These are phyloP conservation scores for Gymnodraco acuticeps DNA, from an alignment of 2,797 vertebrate species.

Conservation along the genomic window DNA sequence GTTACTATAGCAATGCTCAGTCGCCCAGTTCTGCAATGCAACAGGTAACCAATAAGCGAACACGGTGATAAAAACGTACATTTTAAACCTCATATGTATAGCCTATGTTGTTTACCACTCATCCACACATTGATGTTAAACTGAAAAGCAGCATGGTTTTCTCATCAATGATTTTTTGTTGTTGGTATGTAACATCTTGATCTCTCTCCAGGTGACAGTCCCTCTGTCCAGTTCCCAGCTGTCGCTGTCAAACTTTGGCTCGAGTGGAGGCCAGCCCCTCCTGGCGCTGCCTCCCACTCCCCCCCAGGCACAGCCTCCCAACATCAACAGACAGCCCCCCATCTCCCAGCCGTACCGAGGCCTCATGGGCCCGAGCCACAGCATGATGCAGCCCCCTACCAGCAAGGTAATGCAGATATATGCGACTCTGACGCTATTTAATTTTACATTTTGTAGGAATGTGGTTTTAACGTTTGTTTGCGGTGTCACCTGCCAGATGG, in stretches of 20 bases:
- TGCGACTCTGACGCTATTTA: neutral
- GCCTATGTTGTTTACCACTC: neutral
- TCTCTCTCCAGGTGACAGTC: conserved; percentile 88
- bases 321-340: conserved; percentile 90
- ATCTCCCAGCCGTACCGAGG: conserved; percentile 93
- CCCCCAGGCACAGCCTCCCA: conserved; percentile 91
- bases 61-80: neutral
- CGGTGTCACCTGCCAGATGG: conserved; percentile 86
- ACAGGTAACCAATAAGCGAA: conserved; percentile 86
- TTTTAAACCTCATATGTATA: neutral
- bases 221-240: conserved; percentile 94
- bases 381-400: conserved; percentile 91
- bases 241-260: conserved; percentile 94
- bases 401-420: conserved; percentile 86
- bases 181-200: neutral
- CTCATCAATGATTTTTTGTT: neutral
- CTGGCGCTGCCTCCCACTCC: conserved; percentile 93
- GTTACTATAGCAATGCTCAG: conserved; percentile 97
- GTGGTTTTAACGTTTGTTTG: neutral
- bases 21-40: conserved; percentile 94
- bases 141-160: neutral
- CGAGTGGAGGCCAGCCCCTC: conserved; percentile 93
- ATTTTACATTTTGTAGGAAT: neutral
- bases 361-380: conserved; percentile 92
- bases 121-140: neutral